Evolutionary conservation across 2,113 vertebrate genomes (phyloP), one percentile per base, ranked within the genome.

Genomic region (Raja brachyura): DNA sequence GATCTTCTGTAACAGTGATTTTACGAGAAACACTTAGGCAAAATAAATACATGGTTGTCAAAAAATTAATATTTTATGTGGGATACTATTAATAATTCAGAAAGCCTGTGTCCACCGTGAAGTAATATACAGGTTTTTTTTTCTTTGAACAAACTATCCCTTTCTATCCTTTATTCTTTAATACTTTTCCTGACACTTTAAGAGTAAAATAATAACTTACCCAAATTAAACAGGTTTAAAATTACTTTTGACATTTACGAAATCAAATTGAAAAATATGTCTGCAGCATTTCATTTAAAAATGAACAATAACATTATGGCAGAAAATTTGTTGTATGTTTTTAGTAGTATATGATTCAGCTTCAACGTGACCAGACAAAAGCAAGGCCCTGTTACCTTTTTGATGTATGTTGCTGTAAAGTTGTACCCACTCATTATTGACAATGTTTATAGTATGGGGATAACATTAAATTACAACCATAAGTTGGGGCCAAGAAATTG

Each of bases 401-500:
- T 95, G 95, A 96, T 90, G 14, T 95, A 95, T 94, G 95, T 96
- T 96, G 96, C 95, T 96, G 95, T 95, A 96, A 95, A 94, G 95
- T 93, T 93, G 96, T 95, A 94, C 95, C 94, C 94, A 93, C 95
- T 97, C 96, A 96, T 97, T 96, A 96, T 94, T 94, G 94, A 76
- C 93, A 95, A 95, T 96, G 97, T 97, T 97, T 97, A 96, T 96
- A 95, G 95, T 95, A 95, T 74, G 96, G 96, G 96, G 96, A 96
- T 97, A 97, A 97, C 95, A 93, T 96, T 96, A 96, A 97, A 96
- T 97, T 97, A 96, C 96, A 96, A 94, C 95, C 94, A 94, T 92
- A 56, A 77, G 66, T 88, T 90, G 48, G 90, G 73, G 96, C 95
- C 96, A 96, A 95, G 94, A 94, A 96, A 95, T 95, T 94, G 94